Percentiles rank a stretch among this genome's conserved stretches.
These are phyloP conservation scores for Candoia aspera DNA, from an alignment of 2,113 vertebrate genomes.

Conservation along the genomic window DNA sequence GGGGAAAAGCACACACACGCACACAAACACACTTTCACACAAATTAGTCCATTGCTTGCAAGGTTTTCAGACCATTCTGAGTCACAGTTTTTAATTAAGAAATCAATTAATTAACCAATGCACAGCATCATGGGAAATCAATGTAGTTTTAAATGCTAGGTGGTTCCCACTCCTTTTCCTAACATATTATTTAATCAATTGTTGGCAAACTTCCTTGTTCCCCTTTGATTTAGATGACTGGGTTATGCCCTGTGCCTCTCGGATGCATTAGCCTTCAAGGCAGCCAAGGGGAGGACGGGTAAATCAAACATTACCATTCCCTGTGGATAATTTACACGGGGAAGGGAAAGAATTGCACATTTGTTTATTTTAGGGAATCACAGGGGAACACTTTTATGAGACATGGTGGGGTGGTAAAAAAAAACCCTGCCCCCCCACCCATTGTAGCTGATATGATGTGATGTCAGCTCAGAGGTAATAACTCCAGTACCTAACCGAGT, in stretches of 20 bases:
- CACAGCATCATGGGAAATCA: constrained; percentile 9
- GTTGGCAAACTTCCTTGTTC: constrained; percentile 35
- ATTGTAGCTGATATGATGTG: background rate
- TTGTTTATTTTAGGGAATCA: background rate
- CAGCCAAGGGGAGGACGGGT: constrained; percentile 32
- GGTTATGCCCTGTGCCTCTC: constrained; percentile 30
- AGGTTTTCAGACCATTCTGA: background rate
- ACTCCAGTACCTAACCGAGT: background rate
- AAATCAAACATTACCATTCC: constrained; percentile 63
- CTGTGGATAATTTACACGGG: constrained; percentile 41
- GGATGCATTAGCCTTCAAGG: constrained; percentile 41
- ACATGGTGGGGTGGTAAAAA: background rate
- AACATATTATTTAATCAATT: constrained; percentile 32
- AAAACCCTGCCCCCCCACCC: too few species aligned
- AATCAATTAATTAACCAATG: constrained; percentile 25
- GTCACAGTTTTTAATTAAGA: constrained; percentile 12
- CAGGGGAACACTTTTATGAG: background rate
- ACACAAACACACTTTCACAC: background rate
- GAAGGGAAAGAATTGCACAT: background rate
- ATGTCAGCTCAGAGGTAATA: background rate
- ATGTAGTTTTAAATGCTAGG: background rate
- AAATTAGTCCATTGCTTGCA: background rate
- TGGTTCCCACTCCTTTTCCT: background rate
- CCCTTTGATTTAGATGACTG: constrained; percentile 54
- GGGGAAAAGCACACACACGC: background rate